phyloP scores from a whole-genome alignment of 2,797 vertebrate genomes.

The Heteromormyrus szaboi region DNA sequence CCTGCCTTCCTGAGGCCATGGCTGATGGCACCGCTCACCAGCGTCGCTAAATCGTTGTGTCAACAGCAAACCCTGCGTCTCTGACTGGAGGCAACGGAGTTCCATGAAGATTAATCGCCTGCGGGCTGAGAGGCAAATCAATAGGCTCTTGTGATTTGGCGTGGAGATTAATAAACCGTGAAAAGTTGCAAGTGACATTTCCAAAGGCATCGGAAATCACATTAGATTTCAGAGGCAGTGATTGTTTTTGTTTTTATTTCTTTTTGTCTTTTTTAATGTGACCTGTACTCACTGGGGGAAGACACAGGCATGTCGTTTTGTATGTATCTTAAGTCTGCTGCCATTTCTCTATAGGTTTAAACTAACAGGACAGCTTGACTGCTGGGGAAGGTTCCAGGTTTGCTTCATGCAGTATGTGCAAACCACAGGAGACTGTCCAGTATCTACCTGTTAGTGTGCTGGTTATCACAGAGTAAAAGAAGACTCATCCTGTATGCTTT shows the following conservation, averaged over 20 bases:
- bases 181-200: conserved; percentile 5
- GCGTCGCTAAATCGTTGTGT: conserved; percentile 45
- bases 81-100: background rate
- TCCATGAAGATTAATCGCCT: background rate
- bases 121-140: background rate
- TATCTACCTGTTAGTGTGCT: background rate
- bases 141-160: background rate
- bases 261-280: background rate
- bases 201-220: background rate
- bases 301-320: background rate
- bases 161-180: background rate
- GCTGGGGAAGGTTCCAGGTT: background rate
- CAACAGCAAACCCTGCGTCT: conserved; percentile 25
- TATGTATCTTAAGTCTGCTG: background rate
- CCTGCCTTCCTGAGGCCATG: background rate
- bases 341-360: background rate
- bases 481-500: background rate
- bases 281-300: background rate
- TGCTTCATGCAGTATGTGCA: background rate
- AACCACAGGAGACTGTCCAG: background rate
- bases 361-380: background rate
- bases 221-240: background rate
- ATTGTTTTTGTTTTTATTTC: background rate
- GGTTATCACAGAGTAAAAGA: background rate
- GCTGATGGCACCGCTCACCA: too few species aligned